Conservation (phyloP, 2,888 invertebrate species). For the Aleiodes leptofemur region DNA sequence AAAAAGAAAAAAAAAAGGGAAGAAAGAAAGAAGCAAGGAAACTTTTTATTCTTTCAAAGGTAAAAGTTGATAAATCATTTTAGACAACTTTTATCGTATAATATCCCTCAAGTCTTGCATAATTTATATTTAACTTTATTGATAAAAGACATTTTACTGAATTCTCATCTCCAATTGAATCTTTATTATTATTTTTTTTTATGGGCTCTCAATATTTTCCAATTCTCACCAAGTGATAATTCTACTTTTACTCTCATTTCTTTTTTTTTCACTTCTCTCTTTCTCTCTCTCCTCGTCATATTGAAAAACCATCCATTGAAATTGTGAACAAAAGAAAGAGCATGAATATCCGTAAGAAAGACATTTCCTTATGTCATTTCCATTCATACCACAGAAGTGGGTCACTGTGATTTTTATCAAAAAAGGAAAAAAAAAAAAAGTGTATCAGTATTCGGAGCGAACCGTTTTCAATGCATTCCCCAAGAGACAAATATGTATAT, state of each 20-base stretch:
- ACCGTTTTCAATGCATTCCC: constrained; percentile 7
- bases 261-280: too few species aligned
- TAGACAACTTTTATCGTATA: constrained; percentile 32
- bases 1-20: too few species aligned
- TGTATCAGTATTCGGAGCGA: constrained; percentile 20
- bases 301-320: constrained; percentile 2
- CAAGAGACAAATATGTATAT: constrained; percentile 27
- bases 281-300: too few species aligned
- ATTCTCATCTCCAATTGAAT: too few species aligned
- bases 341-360: background rate
- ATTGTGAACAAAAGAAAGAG: constrained; percentile 1
- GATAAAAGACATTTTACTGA: background rate
- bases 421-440: background rate
- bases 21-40: background rate
- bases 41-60: constrained; percentile 29
- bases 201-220: too few species aligned
- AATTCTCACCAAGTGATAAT: too few species aligned
- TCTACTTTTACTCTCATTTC: too few species aligned
- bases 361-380: constrained; percentile 18
- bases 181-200: too few species aligned
- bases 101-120: constrained; percentile 17
- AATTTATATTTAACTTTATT: constrained; percentile 31
- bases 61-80: constrained; percentile 32
- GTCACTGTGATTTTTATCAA: constrained; percentile 22
- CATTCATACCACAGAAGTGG: constrained; percentile 17